Base-by-base conservation (phyloP, 2,888 invertebrate species). In the Dryocosmus kuriphilus region DNA sequence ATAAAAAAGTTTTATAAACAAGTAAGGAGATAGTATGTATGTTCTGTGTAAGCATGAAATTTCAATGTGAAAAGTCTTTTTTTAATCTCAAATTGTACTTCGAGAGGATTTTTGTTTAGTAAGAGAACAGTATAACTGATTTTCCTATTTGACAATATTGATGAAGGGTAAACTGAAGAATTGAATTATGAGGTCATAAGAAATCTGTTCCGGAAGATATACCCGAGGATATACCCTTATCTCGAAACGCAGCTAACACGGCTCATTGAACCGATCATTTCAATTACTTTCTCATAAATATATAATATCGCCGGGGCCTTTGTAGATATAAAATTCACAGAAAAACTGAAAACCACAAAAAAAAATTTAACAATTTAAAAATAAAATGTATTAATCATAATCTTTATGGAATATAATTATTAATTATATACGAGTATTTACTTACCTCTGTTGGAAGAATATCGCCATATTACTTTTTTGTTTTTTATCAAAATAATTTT, bases 211-310 rank as follows among this genome's bases (percentile, higher is more conserved):
- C 80, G 80, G 80, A 81, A 62, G 73, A 78, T 79, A 63, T 22
- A 78, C 80, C 80, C 89, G 80, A 81, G 60, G 73, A 78, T 79
- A 63, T 22, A 78, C 80, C 80, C 89, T 89, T 89, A 89, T 89
- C 89, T 84, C 83, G 61, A 77, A 82, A 81, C 82, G 85, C 89
- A 89, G 89, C 85, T 88, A 87, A 83, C 77, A 76, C 84, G 84
- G 83, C 73, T 86, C 89, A 85, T 79, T 84, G 87, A 86, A 85
- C 86, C 86, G 87, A 78, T 81, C 46, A 71, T 9, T 71, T 51
- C 71, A 24, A 51, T 71, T 51, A 71, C 71, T 71, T 71, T 30
- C 6, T n/a, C 71, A 51, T 71, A 71, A 71, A 71, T 51, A 71
- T 8, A 51, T 30, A 71, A 71, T 27, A 51, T 24, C 22, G 22